Evolutionary conservation across 2,888 invertebrate genomes (phyloP).

Genomic region (Linnaemya tessellans): DNA sequence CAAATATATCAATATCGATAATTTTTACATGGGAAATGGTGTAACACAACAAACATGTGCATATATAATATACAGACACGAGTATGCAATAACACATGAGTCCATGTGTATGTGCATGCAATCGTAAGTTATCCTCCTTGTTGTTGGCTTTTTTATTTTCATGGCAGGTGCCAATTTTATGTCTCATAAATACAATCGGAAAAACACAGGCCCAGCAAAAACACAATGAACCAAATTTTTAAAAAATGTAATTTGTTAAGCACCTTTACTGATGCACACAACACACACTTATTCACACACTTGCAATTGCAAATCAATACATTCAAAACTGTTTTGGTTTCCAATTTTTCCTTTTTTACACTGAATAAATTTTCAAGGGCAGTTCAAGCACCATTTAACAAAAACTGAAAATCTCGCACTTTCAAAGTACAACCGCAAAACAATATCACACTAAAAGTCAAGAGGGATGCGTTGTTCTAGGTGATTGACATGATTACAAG

Average conservation of each 20-base stretch:
- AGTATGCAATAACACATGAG: too few relatives aligned
- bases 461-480: background rate
- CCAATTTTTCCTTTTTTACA: slow-evolving; percentile 6
- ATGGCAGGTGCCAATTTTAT: slow-evolving; percentile 53
- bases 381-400: background rate
- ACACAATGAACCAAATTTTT: slow-evolving; percentile 10
- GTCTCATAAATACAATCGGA: slow-evolving; percentile 20
- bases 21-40: slow-evolving; percentile 14
- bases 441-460: slow-evolving; percentile 2
- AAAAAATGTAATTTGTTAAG: background rate
- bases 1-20: too few relatives aligned
- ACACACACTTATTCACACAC: background rate
- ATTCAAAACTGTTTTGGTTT: slow-evolving; percentile 6
- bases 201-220: slow-evolving; percentile 6
- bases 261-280: background rate
- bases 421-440: background rate
- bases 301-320: slow-evolving; percentile 14
- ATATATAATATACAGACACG: background rate
- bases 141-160: slow-evolving; percentile 35
- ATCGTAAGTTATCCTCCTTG: background rate
- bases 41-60: background rate
- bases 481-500: background rate
- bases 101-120: background rate
- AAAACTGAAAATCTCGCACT: background rate
- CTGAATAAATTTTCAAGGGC: slow-evolving; percentile 24